Evolutionary conservation across 2,797 vertebrate species (phyloP).

Genomic region (Morus bassanus): DNA sequence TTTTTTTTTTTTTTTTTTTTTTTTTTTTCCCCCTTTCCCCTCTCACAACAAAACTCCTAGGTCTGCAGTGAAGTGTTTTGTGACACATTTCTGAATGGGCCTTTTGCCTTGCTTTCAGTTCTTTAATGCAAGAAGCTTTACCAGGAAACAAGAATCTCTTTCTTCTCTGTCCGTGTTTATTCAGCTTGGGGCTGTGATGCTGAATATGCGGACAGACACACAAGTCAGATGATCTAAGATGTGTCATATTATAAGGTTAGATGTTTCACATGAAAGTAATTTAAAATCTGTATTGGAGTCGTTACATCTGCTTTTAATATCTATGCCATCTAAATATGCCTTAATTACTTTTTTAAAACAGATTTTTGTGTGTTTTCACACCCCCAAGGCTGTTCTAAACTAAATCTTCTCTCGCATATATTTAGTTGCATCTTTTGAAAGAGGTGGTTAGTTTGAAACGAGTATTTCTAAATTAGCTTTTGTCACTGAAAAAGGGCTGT

Average conservation of each 20-base stretch:
- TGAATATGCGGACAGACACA: conserved; percentile 38
- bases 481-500: background rate
- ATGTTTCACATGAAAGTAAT: conserved; percentile 45
- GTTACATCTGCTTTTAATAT: background rate
- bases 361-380: background rate
- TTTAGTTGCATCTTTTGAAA: background rate
- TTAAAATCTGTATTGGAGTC: background rate
- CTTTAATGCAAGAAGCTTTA: conserved; percentile 45
- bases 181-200: conserved; percentile 27
- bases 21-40: background rate
- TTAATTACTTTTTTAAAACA: background rate
- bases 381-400: background rate
- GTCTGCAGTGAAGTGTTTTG: conserved; percentile 14
- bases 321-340: background rate
- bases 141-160: conserved; percentile 67
- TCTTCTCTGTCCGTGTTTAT: conserved; percentile 62
- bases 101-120: conserved; percentile 43
- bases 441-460: background rate
- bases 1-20: background rate
- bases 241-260: conserved; percentile 47
- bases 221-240: conserved; percentile 60
- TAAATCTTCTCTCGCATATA: background rate
- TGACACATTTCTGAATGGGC: conserved; percentile 51
- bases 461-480: background rate
- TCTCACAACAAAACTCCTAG: background rate